A percentile compares a stretch with the other conserved stretches of the same genome.
Conservation (phyloP, 2,888 invertebrate genomes). For the Tetrapedia diversipes region DNA sequence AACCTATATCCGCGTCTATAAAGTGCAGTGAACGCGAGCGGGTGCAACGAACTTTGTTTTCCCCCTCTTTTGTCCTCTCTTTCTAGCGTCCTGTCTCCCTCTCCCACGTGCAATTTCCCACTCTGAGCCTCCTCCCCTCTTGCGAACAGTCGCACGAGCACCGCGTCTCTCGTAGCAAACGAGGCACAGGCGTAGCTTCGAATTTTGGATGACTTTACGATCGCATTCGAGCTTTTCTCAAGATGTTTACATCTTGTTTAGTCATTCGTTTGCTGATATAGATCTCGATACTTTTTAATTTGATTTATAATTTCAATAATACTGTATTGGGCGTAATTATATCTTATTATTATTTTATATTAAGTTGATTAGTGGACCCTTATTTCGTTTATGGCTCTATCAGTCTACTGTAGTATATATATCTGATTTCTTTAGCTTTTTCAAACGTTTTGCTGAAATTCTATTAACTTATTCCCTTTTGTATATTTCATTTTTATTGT, state of each 20-base stretch:
- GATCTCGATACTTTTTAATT: not conserved
- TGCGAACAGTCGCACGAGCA: constrained; percentile 29
- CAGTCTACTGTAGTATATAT: not conserved
- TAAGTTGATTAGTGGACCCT: not conserved
- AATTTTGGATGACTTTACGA: constrained; percentile 26
- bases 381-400: not conserved
- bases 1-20: constrained; percentile 74
- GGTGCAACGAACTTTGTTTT: constrained; percentile 77
- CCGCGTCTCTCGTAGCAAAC: constrained; percentile 61
- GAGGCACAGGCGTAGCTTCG: constrained; percentile 49
- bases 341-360: not conserved
- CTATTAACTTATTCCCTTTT: not conserved
- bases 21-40: constrained; percentile 78
- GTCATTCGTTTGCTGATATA: not conserved
- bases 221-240: constrained; percentile 1
- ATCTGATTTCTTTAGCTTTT: not conserved
- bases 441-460: not conserved
- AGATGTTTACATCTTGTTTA: constrained; percentile 15
- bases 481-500: not conserved
- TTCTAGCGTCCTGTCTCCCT: constrained; percentile 44
- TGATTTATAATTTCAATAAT: not conserved
- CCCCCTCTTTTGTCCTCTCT: constrained; percentile 40
- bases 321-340: not conserved
- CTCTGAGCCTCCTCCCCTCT: constrained; percentile 29
- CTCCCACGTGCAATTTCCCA: constrained; percentile 45